A percentile compares a stretch with the other conserved stretches of the same genome.
Evolutionary conservation across 2,113 vertebrate species (phyloP).

Genomic region (Butorides virescens): DNA sequence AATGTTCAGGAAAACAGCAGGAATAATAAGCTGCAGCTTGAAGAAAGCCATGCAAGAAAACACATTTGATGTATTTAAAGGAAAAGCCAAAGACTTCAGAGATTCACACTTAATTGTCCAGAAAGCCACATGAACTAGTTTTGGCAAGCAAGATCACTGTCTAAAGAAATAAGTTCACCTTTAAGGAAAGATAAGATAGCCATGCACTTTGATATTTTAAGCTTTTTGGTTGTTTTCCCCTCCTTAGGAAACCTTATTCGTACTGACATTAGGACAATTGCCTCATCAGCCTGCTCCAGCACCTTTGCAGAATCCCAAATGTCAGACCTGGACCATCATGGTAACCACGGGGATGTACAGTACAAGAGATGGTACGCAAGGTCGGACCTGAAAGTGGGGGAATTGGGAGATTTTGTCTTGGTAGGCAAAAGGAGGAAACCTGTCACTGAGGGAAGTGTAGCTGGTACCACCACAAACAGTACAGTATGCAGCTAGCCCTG

Average conservation of each 20-base stretch:
- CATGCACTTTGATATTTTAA: not conserved
- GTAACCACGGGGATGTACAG: not conserved
- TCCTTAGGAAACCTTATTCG: not conserved
- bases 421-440: not conserved
- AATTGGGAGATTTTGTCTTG: not conserved
- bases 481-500: not conserved
- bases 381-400: not conserved
- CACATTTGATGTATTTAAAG: not conserved
- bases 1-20: not conserved
- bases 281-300: not conserved
- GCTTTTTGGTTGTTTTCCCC: not conserved
- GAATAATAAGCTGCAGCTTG: not conserved
- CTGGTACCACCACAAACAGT: not conserved
- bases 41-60: not conserved
- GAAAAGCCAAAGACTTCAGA: not conserved
- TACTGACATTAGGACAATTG: not conserved
- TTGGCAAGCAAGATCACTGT: not conserved
- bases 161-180: not conserved
- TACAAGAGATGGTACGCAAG: rapidly evolving
- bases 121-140: not conserved
- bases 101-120: not conserved
- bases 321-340: not conserved
- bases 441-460: not conserved
- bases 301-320: not conserved
- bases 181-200: not conserved